phyloP scores from a whole-genome alignment of 2,797 vertebrate genomes.

The Lagorchestes hirsutus region DNA sequence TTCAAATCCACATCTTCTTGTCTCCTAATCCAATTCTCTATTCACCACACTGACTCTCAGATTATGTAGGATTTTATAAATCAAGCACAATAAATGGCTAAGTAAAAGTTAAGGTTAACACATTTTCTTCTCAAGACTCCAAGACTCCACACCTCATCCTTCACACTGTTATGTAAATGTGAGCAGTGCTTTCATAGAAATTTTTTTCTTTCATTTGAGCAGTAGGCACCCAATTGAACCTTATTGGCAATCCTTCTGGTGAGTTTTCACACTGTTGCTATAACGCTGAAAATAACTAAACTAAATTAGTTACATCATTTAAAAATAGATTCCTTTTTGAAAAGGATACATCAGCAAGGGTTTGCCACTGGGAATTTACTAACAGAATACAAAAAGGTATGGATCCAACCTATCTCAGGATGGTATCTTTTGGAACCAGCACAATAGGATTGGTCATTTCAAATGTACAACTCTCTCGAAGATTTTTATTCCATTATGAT shows the following conservation, averaged over 20 bases:
- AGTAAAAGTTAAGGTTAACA: not conserved
- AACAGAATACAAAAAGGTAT: not conserved
- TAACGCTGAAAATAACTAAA: slow-evolving; percentile 16
- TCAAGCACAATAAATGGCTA: not conserved
- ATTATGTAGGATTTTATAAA: not conserved
- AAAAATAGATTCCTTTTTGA: slow-evolving; percentile 25
- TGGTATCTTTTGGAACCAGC: not conserved
- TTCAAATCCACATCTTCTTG: not conserved
- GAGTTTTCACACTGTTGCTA: not conserved
- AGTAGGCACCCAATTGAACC: not conserved
- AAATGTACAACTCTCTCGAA: not conserved
- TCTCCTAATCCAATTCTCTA: not conserved
- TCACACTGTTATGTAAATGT: not conserved
- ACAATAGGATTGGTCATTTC: not conserved
- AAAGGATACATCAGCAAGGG: not conserved
- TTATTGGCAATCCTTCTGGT: not conserved
- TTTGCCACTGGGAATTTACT: not conserved
- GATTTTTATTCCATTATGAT: not conserved
- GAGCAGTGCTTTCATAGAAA: not conserved
- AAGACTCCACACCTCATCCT: not conserved
- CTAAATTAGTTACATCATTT: slow-evolving; percentile 28
- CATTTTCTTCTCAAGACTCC: not conserved
- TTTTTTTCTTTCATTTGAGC: not conserved
- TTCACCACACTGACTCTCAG: not conserved
- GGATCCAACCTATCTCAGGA: not conserved